phyloP scores from a whole-genome alignment of 2,888 invertebrate species.

The Drosophila neutralis region DNA sequence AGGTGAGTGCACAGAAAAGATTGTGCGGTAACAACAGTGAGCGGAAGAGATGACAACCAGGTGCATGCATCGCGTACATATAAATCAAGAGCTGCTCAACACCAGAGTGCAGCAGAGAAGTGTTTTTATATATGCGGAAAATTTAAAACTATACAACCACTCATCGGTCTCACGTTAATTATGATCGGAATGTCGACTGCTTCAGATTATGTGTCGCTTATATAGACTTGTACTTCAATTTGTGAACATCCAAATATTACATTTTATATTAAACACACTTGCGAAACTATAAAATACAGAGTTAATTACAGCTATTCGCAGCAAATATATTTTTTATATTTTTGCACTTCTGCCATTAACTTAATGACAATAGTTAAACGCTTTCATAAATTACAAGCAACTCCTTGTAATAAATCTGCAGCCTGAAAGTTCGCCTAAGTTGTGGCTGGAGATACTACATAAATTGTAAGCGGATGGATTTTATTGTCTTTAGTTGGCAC shows the following conservation, averaged over 20 bases:
- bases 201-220: not conserved
- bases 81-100: slow-evolving; percentile 43
- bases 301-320: not conserved
- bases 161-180: slow-evolving; percentile 1
- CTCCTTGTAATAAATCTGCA: not conserved
- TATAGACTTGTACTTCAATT: not conserved
- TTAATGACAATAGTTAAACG: not conserved
- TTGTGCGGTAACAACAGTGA: slow-evolving; percentile 56
- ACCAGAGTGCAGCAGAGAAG: slow-evolving; percentile 3
- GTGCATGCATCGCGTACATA: slow-evolving; percentile 60
- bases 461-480: not conserved
- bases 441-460: not conserved
- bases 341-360: not conserved
- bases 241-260: not conserved
- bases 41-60: slow-evolving; percentile 63
- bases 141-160: not conserved
- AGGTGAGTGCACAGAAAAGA: slow-evolving; percentile 51
- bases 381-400: not conserved
- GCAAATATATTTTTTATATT: not conserved
- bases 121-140: slow-evolving; percentile 2
- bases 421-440: not conserved
- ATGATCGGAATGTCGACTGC: not conserved
- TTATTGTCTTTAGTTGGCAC: not conserved
- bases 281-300: not conserved
- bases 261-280: not conserved